phyloP scores from a whole-genome alignment of 2,888 invertebrate species.

The Yponomeuta evonymella region DNA sequence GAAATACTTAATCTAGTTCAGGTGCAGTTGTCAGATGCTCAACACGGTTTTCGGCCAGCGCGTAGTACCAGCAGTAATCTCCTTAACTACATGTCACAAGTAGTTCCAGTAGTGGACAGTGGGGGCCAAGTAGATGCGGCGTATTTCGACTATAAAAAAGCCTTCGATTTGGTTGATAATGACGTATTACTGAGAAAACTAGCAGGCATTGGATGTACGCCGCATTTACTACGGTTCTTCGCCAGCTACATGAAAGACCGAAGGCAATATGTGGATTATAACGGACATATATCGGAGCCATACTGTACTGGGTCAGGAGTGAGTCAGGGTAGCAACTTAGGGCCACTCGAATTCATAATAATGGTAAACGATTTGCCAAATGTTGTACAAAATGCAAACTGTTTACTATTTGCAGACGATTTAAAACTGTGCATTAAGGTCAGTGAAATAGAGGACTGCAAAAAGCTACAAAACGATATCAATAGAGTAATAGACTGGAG shows the following conservation, averaged over 20 bases:
- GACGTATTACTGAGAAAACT: constrained; percentile 16
- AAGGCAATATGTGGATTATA: constrained; percentile 17
- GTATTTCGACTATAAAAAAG: constrained; percentile 16
- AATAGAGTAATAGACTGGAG: constrained; percentile 9
- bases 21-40: background rate
- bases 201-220: constrained; percentile 12
- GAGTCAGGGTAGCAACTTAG: constrained; percentile 19
- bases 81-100: background rate
- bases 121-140: constrained; percentile 16
- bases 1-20: background rate
- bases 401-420: constrained; percentile 15
- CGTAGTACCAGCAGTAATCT: background rate
- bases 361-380: constrained; percentile 20
- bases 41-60: background rate
- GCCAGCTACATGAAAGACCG: constrained; percentile 16
- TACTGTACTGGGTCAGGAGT: constrained; percentile 16
- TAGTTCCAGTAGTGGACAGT: background rate
- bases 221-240: constrained; percentile 15
- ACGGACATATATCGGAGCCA: constrained; percentile 11
- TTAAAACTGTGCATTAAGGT: constrained; percentile 1
- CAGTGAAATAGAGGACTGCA: background rate
- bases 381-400: constrained; percentile 14
- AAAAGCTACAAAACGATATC: constrained; percentile 7
- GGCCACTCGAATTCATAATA: constrained; percentile 17
- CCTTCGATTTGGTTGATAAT: constrained; percentile 17